These are phyloP conservation scores for Cancer borealis DNA, from an alignment of 2,888 invertebrate genomes.

Conservation along the genomic window DNA sequence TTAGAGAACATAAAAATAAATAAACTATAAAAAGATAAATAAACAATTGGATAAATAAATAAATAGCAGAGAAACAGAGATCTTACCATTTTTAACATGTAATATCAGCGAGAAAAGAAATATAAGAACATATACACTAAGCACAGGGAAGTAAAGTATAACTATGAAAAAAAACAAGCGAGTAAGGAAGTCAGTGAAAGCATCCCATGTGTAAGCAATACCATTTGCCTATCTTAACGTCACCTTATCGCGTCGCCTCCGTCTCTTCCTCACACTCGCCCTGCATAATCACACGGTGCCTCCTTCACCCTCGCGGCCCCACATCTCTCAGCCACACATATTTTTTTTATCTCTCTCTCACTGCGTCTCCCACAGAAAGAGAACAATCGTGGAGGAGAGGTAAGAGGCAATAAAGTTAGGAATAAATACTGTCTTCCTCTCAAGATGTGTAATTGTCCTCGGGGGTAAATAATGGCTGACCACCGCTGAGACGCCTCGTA, in stretches of 20 bases:
- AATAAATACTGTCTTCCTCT: slow-evolving; percentile 1
- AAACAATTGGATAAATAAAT: not conserved
- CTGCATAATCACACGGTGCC: not conserved
- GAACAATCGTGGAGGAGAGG: not conserved
- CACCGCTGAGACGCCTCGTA: slow-evolving; percentile 23
- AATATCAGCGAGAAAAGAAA: not conserved
- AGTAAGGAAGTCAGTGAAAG: not conserved
- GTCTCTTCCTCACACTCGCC: not conserved
- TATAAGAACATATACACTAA: too few relatives aligned
- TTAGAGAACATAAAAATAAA: not conserved
- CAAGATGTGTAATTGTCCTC: slow-evolving; percentile 33
- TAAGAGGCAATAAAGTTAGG: not conserved
- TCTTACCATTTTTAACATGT: not conserved
- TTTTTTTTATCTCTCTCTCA: not conserved
- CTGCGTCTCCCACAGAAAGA: slow-evolving; percentile 3
- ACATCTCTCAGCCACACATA: not conserved
- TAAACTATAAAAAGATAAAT: not conserved
- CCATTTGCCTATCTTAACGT: not conserved
- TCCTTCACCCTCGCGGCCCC: not conserved
- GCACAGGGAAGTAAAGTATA: not conserved
- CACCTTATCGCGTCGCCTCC: slow-evolving; percentile 3
- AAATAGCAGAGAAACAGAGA: not conserved
- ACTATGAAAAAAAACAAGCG: not conserved
- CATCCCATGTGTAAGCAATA: not conserved
- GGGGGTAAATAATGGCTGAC: not conserved